Percentiles rank a stretch among this genome's conserved stretches.
Conservation (phyloP, 2,888 invertebrate species). For the Schizaphis graminum region DNA sequence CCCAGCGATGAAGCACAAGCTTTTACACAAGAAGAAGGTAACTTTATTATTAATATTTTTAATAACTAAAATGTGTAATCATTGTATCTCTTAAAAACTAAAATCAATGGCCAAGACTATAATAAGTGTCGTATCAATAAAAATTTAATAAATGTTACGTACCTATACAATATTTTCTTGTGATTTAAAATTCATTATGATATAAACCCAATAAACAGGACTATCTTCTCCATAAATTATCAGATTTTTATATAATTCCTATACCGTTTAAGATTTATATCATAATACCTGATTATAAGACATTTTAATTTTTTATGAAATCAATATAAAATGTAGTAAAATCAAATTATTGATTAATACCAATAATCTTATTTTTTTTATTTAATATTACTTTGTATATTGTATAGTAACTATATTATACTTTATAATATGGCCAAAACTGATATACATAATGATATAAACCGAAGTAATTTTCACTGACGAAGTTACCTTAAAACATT, state of each 20-base stretch:
- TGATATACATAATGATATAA: not conserved
- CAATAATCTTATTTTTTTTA: not conserved
- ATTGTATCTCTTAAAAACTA: not conserved
- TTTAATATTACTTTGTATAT: not conserved
- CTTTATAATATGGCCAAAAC: not conserved
- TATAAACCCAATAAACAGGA: not conserved
- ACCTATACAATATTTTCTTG: not conserved
- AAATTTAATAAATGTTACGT: not conserved
- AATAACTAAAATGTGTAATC: too few relatives aligned
- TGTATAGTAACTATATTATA: too few relatives aligned
- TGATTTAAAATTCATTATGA: not conserved
- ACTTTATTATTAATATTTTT: not conserved
- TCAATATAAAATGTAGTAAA: not conserved
- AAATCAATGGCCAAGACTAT: not conserved
- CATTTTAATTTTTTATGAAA: not conserved
- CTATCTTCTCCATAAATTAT: not conserved
- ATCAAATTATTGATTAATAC: not conserved
- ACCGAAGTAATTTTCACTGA: not conserved
- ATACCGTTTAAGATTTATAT: not conserved
- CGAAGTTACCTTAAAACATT: not conserved
- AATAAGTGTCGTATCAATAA: not conserved
- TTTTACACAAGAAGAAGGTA: slow-evolving; percentile 87
- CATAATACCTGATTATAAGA: not conserved
- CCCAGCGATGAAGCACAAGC: slow-evolving; percentile 88
- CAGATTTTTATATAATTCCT: not conserved